Evolutionary conservation across 1,140 invertebrate genomes (phyloP), one percentile per base, ranked within the genome.

Genomic region (Choristoneura fumiferana): DNA sequence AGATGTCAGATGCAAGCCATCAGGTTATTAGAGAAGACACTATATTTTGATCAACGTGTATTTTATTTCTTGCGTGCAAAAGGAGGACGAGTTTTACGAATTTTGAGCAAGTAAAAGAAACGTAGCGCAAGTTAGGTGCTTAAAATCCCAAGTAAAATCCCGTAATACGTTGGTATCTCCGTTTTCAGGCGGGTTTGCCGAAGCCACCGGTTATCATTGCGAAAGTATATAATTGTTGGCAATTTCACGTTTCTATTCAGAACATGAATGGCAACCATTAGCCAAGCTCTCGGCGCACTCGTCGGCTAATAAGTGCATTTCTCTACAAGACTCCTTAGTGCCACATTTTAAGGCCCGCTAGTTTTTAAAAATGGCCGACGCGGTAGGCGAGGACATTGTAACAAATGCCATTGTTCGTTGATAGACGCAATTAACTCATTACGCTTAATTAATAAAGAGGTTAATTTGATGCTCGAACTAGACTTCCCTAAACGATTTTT

Each of bases 161-260:
- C 17, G 43, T 18, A 45, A 14, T 17, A 10, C 10, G 10, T 15
- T 18, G 43, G 22, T 49, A 49, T 49, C 43, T 49, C 43, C 43
- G 43, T 49, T 49, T 49, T 49, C 43, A 49, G 43, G 37, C 35
- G 71, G 74, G 75, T 81, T 82, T 81, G 74, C 59, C 68, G 68
- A 74, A 71, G 73, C 60, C 75, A 70, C 76, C 74, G 67, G 83
- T 87, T 87, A 87, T 87, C 84, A 87, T 87, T 84, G 76, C 79
- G 66, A 73, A 80, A 87, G 84, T 82, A 82, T 86, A 84, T 87
- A 87, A 87, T 87, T 87, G 84, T 84, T 84, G 80, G 83, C 78
- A 88, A 88, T 88, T 85, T 82, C 63, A 69, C 81, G 76, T 80
- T 69, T 79, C 82, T 73, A 87, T 87, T 87, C 84, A 87, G 66